Base-by-base conservation (phyloP, 2,797 vertebrate species). In the Lutra lutra region DNA sequence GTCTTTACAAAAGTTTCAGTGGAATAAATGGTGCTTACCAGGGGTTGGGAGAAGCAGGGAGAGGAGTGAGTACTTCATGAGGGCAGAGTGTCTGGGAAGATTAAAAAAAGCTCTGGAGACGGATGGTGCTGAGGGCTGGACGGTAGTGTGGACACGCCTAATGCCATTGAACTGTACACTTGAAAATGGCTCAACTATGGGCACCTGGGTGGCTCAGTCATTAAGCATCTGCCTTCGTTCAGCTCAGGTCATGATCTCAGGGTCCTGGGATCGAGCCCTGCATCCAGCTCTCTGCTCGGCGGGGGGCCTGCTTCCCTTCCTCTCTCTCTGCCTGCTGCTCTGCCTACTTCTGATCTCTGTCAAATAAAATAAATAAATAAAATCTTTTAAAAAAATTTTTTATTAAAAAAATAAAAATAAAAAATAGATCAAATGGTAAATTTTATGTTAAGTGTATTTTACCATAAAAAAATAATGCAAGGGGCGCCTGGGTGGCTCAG, bases 91-190 rank as follows among this genome's bases (percentile, higher is more conserved):
- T 73, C 66, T 64, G 46, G 32, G 68, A 77, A 60, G 82, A 68
- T 62, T 2, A 3, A 11, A 35, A 40, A 46, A 54, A 11, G 8
- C 46, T 85, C 60, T 32, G 21, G n/a, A 43, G 11, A 11, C 1
- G 13, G 35, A 5, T 1, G 5, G 35, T 29, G 21, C 27, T 4
- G 14, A 62, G 25, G 5, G 18, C 7, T 13, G 18, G 32, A 58
- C 40, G 32, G 43, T 12, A 5, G 0, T 1, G 5, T 62, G 35
- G 64, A 40, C 8, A 38, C 13, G 4, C n/a, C 80, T 21, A 0
- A 5, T 51, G 80, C 23, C 15, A 17, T 18, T 70, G 68, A 93
- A 29, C 8, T 18, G 20, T 2, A 48, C 25, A 17, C 40, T 29
- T 54, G 32, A 75, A 75, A 75, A 75, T 18, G 43, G 70, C 25